phyloP scores from a whole-genome alignment of 2,797 vertebrate species.

The Antennarius maculatus region DNA sequence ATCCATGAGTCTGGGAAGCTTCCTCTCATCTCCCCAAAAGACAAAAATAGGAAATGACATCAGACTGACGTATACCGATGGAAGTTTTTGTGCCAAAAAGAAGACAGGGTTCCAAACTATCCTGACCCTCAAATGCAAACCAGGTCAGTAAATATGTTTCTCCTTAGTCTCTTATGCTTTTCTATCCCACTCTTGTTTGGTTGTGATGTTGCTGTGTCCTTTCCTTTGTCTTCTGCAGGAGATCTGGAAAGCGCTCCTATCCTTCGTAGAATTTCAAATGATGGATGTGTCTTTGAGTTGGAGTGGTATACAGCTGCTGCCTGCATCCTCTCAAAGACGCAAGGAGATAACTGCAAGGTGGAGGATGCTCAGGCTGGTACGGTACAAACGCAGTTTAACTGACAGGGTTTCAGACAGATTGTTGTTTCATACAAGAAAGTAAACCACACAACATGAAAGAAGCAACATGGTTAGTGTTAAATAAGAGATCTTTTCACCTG shows the following conservation, averaged over 20 bases:
- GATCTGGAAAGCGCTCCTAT: conserved; percentile 89
- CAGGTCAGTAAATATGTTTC: conserved; percentile 75
- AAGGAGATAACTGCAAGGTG: conserved; percentile 91
- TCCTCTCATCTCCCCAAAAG: conserved; percentile 86
- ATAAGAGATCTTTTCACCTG: too few relatives aligned
- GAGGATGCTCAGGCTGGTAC: conserved; percentile 89
- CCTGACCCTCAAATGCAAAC: conserved; percentile 90
- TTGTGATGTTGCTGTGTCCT: not conserved
- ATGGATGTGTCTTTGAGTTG: conserved; percentile 86
- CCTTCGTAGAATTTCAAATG: conserved; percentile 73
- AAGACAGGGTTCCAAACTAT: conserved; percentile 82
- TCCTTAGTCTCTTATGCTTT: not conserved
- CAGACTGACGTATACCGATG: conserved; percentile 85
- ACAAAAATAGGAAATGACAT: conserved; percentile 83
- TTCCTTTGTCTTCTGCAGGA: conserved; percentile 70
- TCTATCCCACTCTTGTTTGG: not conserved
- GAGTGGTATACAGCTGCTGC: conserved; percentile 93
- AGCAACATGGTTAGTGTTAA: not conserved
- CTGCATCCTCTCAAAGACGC: conserved; percentile 87
- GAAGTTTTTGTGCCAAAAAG: conserved; percentile 76
- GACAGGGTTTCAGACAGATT: not conserved
- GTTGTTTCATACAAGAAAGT: not conserved
- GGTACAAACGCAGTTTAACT: conserved; percentile 22
- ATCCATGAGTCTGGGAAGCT: conserved; percentile 86
- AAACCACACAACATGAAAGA: not conserved